Conservation (phyloP, 2,113 vertebrate genomes). For the Aix galericulata region DNA sequence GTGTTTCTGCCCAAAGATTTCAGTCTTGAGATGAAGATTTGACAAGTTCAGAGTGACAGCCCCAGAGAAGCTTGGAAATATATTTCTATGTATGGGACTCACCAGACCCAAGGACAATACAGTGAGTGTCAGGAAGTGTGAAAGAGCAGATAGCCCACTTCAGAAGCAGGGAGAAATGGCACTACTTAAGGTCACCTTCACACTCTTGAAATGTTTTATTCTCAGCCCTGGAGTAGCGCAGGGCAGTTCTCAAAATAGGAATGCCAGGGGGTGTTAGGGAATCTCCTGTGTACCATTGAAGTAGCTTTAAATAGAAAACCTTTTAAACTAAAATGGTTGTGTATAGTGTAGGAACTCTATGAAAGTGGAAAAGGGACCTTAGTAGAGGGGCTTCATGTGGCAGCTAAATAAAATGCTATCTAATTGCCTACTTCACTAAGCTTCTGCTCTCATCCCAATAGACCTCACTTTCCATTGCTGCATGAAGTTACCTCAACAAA, state of each 20-base stretch:
- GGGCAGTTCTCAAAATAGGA: background rate
- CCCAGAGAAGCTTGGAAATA: background rate
- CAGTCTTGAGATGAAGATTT: background rate
- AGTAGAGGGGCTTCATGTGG: background rate
- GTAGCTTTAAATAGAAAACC: conserved; percentile 19
- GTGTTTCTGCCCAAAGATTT: background rate
- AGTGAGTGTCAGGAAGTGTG: background rate
- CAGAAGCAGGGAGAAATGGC: background rate
- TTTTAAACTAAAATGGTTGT: background rate
- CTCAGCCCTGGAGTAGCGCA: background rate
- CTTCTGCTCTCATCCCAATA: background rate
- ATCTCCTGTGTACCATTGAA: background rate
- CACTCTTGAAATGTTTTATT: background rate
- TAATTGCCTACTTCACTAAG: background rate
- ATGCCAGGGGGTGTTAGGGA: background rate
- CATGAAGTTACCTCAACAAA: background rate
- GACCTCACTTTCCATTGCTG: background rate
- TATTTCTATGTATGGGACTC: background rate
- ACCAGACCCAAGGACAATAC: background rate
- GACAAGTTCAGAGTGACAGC: background rate
- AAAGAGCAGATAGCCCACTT: background rate
- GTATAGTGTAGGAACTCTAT: background rate
- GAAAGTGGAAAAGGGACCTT: too few relatives aligned
- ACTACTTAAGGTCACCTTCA: background rate
- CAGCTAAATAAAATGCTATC: background rate